Conservation (phyloP, 2,888 invertebrate species). For the Athrips mouffetella region DNA sequence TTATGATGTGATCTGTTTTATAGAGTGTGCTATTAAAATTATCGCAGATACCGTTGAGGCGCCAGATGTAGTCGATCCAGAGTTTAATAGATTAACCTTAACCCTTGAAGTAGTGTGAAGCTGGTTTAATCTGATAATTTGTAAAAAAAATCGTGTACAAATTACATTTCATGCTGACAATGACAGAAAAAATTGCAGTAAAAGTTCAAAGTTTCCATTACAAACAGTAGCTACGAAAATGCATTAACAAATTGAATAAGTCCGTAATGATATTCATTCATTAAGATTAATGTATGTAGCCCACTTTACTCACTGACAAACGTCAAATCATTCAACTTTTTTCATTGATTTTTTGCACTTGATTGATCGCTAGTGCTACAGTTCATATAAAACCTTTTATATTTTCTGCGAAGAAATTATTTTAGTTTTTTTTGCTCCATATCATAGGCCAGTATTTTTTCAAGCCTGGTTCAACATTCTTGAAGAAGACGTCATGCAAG, state of each 20-base stretch:
- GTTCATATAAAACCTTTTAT: not conserved
- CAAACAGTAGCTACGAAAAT: not conserved
- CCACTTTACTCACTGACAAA: constrained; percentile 45
- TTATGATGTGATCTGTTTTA: constrained; percentile 21
- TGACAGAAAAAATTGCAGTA: not conserved
- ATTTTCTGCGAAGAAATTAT: constrained; percentile 1
- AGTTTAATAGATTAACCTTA: constrained; percentile 39
- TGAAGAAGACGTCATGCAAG: constrained; percentile 1
- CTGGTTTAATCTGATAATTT: not conserved
- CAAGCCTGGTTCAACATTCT: not conserved
- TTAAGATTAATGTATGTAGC: constrained; percentile 50
- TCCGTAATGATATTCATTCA: constrained; percentile 36
- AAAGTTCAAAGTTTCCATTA: not conserved
- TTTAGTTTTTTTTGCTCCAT: not conserved
- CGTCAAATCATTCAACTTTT: constrained; percentile 8
- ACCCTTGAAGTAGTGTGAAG: constrained; percentile 20
- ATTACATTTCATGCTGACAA: not conserved
- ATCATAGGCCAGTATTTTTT: not conserved
- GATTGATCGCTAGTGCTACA: not conserved
- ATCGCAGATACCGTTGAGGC: constrained; percentile 7
- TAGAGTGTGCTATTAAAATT: constrained; percentile 22
- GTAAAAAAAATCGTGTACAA: not conserved
- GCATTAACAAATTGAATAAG: not conserved
- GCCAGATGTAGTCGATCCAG: constrained; percentile 22
- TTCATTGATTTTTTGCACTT: constrained; percentile 5